Base-by-base conservation (phyloP, 2,888 invertebrate genomes). In the Trichogramma dendrolimi region DNA sequence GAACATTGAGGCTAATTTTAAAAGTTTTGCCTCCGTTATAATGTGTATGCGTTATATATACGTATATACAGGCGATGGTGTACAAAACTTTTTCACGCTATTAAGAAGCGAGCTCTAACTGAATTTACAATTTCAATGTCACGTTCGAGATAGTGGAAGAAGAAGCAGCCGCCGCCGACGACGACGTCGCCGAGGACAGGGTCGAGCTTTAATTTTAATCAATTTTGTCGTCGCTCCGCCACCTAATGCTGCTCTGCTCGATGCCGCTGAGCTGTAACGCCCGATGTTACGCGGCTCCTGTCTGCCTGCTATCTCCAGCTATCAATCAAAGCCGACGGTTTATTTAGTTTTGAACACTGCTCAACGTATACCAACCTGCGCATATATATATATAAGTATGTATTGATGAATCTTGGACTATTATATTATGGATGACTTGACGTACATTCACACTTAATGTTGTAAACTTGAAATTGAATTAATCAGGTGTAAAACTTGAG, bases 111-210 rank as follows among this genome's bases (percentile, higher is more conserved):
- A 44, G 11, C 43, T 52, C 49, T 58, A 62, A 65, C 44, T 14
- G 60, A 65, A 62, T 62, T 65, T 60, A 60, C 60, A 62, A 65
- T 60, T 60, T 60, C 55, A 55, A 65, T 58, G 62, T 48, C 59
- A 58, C 39, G 6, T 27, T 27, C 27, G 27, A 27, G 27, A 27
- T 27, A 27, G 27, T 27, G 27, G 27, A 27, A 27, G 27, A 27
- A 27, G 27, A 27, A 27, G 27, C 27, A 27, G 27, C 2, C 11
- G 50, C 5, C 11, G 1, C n/a, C 42, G 10, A 6, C 51, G 7
- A 27, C 43, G 39, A 48, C 53, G n/a, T 49, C n/a, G 55, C 40
- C 4, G 27, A 27, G 27, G 27, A 27, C 27, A 27, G 27, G 27
- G 27, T 27, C 27, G 27, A 27, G 58, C 55, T 58, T 62, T 62